phyloP scores from a whole-genome alignment of 1,140 invertebrate species.

The Conopomorpha cramerella region DNA sequence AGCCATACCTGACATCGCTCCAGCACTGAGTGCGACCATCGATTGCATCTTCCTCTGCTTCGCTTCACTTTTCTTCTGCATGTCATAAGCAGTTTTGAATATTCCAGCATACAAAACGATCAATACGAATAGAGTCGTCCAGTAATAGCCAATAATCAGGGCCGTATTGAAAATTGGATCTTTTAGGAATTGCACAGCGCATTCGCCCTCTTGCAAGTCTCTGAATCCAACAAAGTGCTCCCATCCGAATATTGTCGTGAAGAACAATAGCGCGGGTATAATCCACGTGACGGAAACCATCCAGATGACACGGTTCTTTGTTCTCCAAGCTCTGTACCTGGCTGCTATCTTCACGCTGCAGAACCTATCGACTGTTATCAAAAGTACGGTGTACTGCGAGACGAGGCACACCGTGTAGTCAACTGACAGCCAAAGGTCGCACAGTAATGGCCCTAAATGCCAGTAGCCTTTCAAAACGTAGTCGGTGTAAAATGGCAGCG shows the following conservation, averaged over 20 bases:
- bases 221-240: constrained; percentile 94
- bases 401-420: constrained; percentile 99
- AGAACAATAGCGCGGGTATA: constrained; percentile 94
- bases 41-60: constrained; percentile 94
- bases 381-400: constrained; percentile 97
- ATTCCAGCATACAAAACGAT: constrained; percentile 96
- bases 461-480: constrained; percentile 96
- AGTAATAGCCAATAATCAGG: constrained; percentile 98
- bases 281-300: constrained; percentile 98
- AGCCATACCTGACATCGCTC: constrained; percentile 87
- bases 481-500: constrained; percentile 95
- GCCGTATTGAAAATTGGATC: constrained; percentile 97
- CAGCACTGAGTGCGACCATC: constrained; percentile 86
- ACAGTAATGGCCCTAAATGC: constrained; percentile 94
- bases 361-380: constrained; percentile 98
- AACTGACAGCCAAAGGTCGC: constrained; percentile 98
- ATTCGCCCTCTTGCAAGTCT: constrained; percentile 85
- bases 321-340: constrained; percentile 96
- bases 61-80: constrained; percentile 96
- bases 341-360: constrained; percentile 99
- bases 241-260: constrained; percentile 99
- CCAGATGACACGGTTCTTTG: constrained; percentile 88
- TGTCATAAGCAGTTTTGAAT: constrained; percentile 96
- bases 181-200: constrained; percentile 97
- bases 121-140: constrained; percentile 92